Evolutionary conservation across 2,113 vertebrate genomes (phyloP), one percentile per base, ranked within the genome.

Genomic region (Bufo bufo): DNA sequence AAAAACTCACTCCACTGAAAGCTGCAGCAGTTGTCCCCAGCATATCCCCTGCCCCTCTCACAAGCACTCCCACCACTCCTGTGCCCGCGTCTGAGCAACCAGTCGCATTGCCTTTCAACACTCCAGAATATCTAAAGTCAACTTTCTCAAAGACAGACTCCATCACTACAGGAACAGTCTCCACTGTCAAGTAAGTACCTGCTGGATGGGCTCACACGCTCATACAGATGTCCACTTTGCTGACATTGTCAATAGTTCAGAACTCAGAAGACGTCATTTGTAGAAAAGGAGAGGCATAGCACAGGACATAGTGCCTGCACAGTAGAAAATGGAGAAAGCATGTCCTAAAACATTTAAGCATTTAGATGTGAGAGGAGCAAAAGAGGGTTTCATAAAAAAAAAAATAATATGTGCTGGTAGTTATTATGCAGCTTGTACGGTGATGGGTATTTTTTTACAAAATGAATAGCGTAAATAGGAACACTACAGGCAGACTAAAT

Each of bases 121-220:
- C 96, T 72, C 94, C 97, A 0, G 98, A 99, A 90, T 98, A 97
- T 94, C 94, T 99, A 89, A 99, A 99, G 93, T 98, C 98, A 89
- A 97, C 97, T 90, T 99, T 99, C 94, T 99, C 98, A 93, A 99
- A 99, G 94, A 99, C 98, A 69, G 98, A 99, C 95, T 99, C 98
- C 93, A 99, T 99, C 93, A 99, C 98, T 92, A 98, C 98, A 0
- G 98, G 98, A 92, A 99, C 98, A 1, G 98, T 99, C 91, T 99
- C 98, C 88, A 99, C 98, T 10, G 97, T 98, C 89, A 99, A 99
- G 98, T 99, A 97, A 99, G 98, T 93, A 88, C 58, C 58, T 49
- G 50, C 7, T 13, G 7, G 1, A 17, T 54, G 61, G n/a, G 65
- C 47, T 4, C 19, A 54, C 10, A 43, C 1, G 11, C 50, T 13